phyloP scores from a whole-genome alignment of 2,797 vertebrate genomes.

The Pseudopleuronectes americanus region DNA sequence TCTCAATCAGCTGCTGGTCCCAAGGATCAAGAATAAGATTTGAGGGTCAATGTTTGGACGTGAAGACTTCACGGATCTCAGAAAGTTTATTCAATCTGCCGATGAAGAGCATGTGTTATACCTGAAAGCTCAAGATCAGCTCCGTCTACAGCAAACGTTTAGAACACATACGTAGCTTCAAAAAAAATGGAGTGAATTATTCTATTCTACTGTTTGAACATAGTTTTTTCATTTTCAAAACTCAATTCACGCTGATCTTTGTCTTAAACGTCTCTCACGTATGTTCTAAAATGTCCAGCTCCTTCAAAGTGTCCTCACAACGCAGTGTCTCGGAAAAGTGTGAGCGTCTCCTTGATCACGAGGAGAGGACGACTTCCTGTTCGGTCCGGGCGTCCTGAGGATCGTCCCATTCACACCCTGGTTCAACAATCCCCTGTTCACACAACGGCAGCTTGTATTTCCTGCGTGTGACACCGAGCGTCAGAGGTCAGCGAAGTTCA shows the following conservation, averaged over 20 bases:
- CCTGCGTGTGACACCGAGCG: constrained; percentile 55
- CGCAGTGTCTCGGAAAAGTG: neutral
- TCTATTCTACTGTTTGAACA: too few species aligned
- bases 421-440: constrained; percentile 53
- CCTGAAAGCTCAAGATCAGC: neutral
- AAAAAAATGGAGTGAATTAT: too few species aligned
- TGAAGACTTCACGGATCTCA: neutral
- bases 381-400: constrained; percentile 12
- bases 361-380: constrained; percentile 30
- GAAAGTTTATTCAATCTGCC: neutral
- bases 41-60: neutral
- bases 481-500: constrained; percentile 76
- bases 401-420: constrained; percentile 67
- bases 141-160: too few species aligned
- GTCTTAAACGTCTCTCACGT: too few species aligned
- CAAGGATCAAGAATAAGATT: neutral
- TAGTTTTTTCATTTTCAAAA: too few species aligned
- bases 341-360: neutral
- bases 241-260: too few species aligned
- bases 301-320: too few species aligned
- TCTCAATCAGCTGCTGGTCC: too few species aligned
- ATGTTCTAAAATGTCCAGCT: too few species aligned
- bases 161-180: too few species aligned
- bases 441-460: constrained; percentile 76
- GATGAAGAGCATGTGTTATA: neutral